Base-by-base conservation (phyloP, 2,113 vertebrate species). In the Chlorocebus sabaeus region DNA sequence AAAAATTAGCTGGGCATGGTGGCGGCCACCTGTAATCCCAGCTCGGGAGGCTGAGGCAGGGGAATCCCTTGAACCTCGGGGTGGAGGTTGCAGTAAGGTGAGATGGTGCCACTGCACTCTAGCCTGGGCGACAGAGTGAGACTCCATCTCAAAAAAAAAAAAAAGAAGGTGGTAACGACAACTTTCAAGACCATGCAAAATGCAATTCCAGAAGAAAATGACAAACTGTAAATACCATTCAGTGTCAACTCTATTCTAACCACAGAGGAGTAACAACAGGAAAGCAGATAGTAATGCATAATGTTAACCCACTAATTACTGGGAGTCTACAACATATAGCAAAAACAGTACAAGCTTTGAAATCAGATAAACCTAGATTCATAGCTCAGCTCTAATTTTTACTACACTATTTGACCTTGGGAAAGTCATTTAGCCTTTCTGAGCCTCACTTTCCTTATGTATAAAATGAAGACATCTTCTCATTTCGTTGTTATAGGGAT, bases 141-240 rank as follows among this genome's bases (percentile, higher is more conserved):
- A 55, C 18, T 55, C 52, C 52, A 55, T 55, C 18, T 55, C 52
- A 18, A 40, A 80, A 89, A 93, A n/a, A 80, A 89, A 92, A 40
- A 80, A 86, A 93, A 70, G 55, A 70, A 76, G 18, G 64, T 55
- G 67, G 35, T 30, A 92, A 68, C 0, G 7, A 73, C 61, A 87
- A 90, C 38, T 64, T 84, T 91, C 45, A 70, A 27, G 45, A 84
- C 30, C 25, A 55, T 12, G 38, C 16, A 84, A 92, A 95, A 96
- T 35, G 30, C 40, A 83, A 59, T 87, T 96, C 40, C 75, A 80
- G 35, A 93, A 70, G 73, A 89, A 97, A 89, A 92, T 72, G 89
- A 96, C 92, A 45, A 80, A 52, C 67, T 75, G n/a, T 50, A 95
- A 83, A 93, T 75, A 76, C n/a, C 81, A 68, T 25, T 87, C 23